These are phyloP conservation scores for Pterostichus madidus DNA, from an alignment of 2,888 invertebrate genomes.

Conservation along the genomic window DNA sequence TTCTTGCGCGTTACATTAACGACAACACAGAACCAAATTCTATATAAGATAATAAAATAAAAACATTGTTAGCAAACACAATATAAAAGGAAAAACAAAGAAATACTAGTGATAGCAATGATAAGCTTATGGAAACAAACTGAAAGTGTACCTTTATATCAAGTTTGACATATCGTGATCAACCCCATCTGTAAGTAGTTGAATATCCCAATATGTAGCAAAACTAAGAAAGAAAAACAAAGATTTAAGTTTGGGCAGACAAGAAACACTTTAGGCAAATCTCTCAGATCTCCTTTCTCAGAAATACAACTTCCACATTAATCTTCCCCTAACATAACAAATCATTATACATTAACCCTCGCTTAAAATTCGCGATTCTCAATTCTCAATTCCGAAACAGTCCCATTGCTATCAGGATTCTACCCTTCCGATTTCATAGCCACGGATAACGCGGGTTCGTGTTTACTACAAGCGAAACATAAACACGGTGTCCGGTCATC, in stretches of 20 bases:
- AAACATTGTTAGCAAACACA: too few species aligned
- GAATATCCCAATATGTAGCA: too few species aligned
- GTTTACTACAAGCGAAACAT: constrained; percentile 59
- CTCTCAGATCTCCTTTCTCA: not conserved
- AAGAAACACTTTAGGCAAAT: not conserved
- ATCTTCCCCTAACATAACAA: constrained; percentile 31
- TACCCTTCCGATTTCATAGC: constrained; percentile 20
- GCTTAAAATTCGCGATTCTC: constrained; percentile 19
- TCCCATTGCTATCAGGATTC: not conserved
- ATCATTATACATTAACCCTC: constrained; percentile 24
- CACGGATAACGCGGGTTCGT: constrained; percentile 41
- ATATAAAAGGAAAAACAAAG: too few species aligned
- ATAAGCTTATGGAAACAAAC: too few species aligned
- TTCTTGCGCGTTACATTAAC: too few species aligned
- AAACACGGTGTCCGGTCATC: constrained; percentile 57
- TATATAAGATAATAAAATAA: too few species aligned
- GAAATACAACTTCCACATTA: not conserved
- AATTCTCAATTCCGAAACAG: not conserved
- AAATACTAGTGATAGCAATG: too few species aligned
- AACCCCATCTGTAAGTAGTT: too few species aligned
- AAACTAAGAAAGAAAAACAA: too few species aligned
- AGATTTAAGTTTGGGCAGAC: not conserved
- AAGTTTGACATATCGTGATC: too few species aligned
- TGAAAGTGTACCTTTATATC: too few species aligned
- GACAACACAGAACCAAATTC: too few species aligned